These are phyloP conservation scores for Sprattus sprattus DNA, from an alignment of 2,113 vertebrate species.

Conservation along the genomic window DNA sequence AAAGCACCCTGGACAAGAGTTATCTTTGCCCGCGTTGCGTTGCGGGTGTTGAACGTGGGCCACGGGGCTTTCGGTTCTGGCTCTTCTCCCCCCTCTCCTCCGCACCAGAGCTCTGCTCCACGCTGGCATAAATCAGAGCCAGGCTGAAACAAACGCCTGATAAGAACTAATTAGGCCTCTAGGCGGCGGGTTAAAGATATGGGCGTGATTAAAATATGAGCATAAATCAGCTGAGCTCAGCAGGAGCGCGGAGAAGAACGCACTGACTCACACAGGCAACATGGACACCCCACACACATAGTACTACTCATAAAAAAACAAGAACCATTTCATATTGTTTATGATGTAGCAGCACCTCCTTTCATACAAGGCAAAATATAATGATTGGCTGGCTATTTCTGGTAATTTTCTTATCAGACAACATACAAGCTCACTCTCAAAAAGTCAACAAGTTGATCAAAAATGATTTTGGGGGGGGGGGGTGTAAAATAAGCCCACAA, in stretches of 20 bases:
- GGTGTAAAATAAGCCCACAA: too few relatives aligned
- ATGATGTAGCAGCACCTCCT: too few relatives aligned
- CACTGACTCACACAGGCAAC: background rate
- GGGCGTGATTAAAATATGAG: slow-evolving; percentile 53
- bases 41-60: background rate
- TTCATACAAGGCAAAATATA: too few relatives aligned
- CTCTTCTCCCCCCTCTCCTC: background rate
- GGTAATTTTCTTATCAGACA: too few relatives aligned
- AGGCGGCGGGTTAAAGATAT: slow-evolving; percentile 54
- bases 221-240: slow-evolving; percentile 49
- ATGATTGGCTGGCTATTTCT: too few relatives aligned
- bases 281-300: background rate
- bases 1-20: background rate
- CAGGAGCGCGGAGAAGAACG: background rate
- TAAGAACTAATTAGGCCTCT: slow-evolving; percentile 53
- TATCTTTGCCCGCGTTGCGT: background rate
- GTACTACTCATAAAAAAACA: background rate
- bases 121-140: slow-evolving; percentile 40
- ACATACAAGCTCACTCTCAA: too few relatives aligned
- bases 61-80: background rate
- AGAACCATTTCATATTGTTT: too few relatives aligned
- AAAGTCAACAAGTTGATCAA: background rate
- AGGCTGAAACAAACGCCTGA: slow-evolving; percentile 45
- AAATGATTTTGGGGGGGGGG: background rate
- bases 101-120: slow-evolving; percentile 23